A percentile compares a stretch with the other conserved stretches of the same genome.
These are phyloP conservation scores for Oophaga pumilio DNA, from an alignment of 2,113 vertebrate genomes.

Conservation along the genomic window DNA sequence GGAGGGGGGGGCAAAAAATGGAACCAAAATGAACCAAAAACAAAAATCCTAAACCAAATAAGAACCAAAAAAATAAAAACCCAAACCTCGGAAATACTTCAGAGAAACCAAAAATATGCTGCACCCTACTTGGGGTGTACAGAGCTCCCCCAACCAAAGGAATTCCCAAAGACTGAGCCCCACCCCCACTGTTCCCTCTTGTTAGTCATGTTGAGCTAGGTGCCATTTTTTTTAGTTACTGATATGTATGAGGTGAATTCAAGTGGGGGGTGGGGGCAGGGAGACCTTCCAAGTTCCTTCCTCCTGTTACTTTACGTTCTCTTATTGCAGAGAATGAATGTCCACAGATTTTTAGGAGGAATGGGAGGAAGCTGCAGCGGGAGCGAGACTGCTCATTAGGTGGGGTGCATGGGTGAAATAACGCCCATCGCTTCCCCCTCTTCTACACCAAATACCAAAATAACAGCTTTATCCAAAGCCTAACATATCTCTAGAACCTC, in stretches of 20 bases:
- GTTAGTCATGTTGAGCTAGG: conserved; percentile 36
- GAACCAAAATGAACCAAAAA: conserved; percentile 47
- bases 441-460: conserved; percentile 57
- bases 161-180: conserved; percentile 41
- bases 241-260: conserved; percentile 67
- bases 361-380: conserved; percentile 55
- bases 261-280: conserved; percentile 61
- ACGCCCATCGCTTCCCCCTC: background rate
- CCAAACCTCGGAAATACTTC: conserved; percentile 56
- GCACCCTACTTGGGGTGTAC: conserved; percentile 35
- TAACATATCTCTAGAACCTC: conserved; percentile 49
- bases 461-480: conserved; percentile 55
- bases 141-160: conserved; percentile 47
- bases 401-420: background rate
- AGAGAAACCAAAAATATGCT: conserved; percentile 60
- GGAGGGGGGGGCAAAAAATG: conserved; percentile 54
- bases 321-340: conserved; percentile 71
- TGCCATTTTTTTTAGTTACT: conserved; percentile 62
- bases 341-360: conserved; percentile 61
- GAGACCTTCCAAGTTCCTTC: conserved; percentile 65
- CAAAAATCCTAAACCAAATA: conserved; percentile 54
- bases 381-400: conserved; percentile 50
- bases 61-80: conserved; percentile 45
- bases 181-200: conserved; percentile 15
- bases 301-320: conserved; percentile 62